Evolutionary conservation across 2,797 vertebrate genomes (phyloP), one percentile per base, ranked within the genome.

Genomic region (Channa striata): DNA sequence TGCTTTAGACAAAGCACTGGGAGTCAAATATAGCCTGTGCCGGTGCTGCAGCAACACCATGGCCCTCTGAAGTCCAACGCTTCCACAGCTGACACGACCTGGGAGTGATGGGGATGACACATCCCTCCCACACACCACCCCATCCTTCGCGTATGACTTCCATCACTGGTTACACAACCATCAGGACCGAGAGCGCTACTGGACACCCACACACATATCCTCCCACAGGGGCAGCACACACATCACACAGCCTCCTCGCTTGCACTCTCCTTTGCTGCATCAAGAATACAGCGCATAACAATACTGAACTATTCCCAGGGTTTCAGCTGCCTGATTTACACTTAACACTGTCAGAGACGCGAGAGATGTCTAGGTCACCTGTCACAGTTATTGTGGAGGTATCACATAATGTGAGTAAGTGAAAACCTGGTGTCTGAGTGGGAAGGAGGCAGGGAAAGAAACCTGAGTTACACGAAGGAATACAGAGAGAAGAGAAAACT

Each of bases 41-140:
- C 53, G 76, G 59, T 65, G 65, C 81, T 85, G 84, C 83, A 75
- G 72, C 83, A 79, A 75, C 77, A 69, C 78, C 83, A 61, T 50
- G 59, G 83, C 79, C 80, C 83, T 92, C 80, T 91, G 87, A 93
- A 92, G 91, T 94, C 91, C 93, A 91, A 92, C 80, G 81, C 87
- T 91, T 87, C 85, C 85, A 86, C 84, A 83, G 86, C 88, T 88
- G 86, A 92, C 84, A 86, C 86, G 80, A 93, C 91, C 93, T 84
- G 85, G 88, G 89, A 93, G 89, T 90, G 89, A 90, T 90, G 87
- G 59, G 78, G 84, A 94, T 94, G 93, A 94, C 91, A 93, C 93
- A 94, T 93, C 78, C 86, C 88, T 92, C 92, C 92, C 88, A 92
- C 94, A 78, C 89, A 68, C 78, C 90, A 78, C 86, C 88, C 82